Evolutionary conservation across 2,888 invertebrate species (phyloP), one percentile per base, ranked within the genome.

Genomic region (Drosophila nigritarsus): DNA sequence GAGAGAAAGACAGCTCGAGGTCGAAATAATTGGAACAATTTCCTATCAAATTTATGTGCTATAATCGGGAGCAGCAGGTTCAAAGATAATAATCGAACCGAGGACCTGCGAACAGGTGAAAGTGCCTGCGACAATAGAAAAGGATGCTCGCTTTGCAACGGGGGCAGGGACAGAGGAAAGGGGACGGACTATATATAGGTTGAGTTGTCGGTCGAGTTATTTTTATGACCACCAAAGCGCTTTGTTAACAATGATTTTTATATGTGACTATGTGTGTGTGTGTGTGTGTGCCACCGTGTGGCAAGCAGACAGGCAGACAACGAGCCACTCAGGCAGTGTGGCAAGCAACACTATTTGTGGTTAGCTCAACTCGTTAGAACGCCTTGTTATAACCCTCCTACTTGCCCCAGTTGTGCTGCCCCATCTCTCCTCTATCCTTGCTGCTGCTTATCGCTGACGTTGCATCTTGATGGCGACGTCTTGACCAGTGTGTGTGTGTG

Each of bases 171-270:
- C n/a, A 6, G n/a, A 32, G 38, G 40, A 34, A 36, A 38, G 5
- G 38, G 48, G 8, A 24, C 1, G 45, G 45, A 24, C 45, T 45
- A 45, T 45, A 45, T 45, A 45, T 15, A 45, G 24, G 59, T 61
- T 63, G 66, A 49, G 56, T 38, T 56, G 54, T n/a, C 36, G 71
- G 67, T 59, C 75, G 71, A 81, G 83, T 68, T 78, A 75, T 87
- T 87, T 90, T 82, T 89, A 86, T 90, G 80, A 62, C 83, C 83
- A 86, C 81, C 81, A 77, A 83, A 79, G 78, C 83, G 81, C 84
- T 89, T 89, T 89, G 87, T 82, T 89, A 86, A 84, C 90, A 87
- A 90, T 89, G 89, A 89, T 84, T 89, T 88, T 83, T 75, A 83
- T 90, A 79, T 64, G 59, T 45, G 45, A 13, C 30, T 54, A 40